Evolutionary conservation across 2,797 vertebrate genomes (phyloP), one percentile per base, ranked within the genome.

Genomic region (Myripristis murdjan): DNA sequence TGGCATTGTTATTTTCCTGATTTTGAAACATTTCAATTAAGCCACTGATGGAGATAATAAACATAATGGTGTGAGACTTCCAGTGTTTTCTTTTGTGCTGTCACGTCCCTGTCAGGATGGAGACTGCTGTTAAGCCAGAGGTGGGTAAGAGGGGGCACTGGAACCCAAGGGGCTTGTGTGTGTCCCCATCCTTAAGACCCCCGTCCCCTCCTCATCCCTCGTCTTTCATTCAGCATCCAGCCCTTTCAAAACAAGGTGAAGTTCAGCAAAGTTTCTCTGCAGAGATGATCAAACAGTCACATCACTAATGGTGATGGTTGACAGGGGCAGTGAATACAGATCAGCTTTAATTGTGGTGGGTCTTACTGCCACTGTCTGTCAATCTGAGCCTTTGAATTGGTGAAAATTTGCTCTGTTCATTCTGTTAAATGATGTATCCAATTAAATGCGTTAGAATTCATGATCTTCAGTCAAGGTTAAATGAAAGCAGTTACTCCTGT

Each of bases 401-500:
- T 92, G 94, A 96, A 97, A 98, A 98, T 98, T 98, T 98, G 96
- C 97, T 98, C 97, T 96, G 96, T 98, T 99, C 98, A 97, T 96
- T 97, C 97, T 96, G 96, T 97, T 99, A 98, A 99, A 99, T 98
- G 97, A 98, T 98, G 97, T 98, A 98, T 97, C 97, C 98, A 99
- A 99, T 99, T 99, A 99, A 99, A 99, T 94, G 97, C 97, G 97
- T 98, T 98, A 98, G 97, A 99, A 99, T 99, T 99, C 98, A 98
- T 97, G 97, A 98, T 99, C 97, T 98, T 97, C 98, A 99, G 97
- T 98, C 97, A 99, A 99, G 98, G 98, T 99, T 99, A 99, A 99
- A 99, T 98, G 97, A 98, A 99, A 99, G 98, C 98, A 97, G 97
- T 98, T 98, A 97, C 95, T 98, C 96, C 97, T 99, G 98, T 99